These are phyloP conservation scores for Polymixis flavicincta DNA, from an alignment of 2,888 invertebrate genomes.

Conservation along the genomic window DNA sequence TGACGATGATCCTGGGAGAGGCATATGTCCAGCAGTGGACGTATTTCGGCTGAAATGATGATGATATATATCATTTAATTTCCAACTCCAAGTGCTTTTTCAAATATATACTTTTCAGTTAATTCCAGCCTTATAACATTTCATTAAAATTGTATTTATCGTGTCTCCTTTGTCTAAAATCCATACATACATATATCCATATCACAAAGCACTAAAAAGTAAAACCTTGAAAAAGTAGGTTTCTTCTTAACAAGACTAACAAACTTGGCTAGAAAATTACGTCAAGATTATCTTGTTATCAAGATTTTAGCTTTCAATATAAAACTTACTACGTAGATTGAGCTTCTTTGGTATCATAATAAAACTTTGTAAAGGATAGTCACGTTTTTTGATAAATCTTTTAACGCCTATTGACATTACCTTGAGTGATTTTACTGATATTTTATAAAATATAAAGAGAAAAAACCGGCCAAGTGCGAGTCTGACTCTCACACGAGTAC, in stretches of 20 bases:
- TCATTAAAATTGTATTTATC: no score
- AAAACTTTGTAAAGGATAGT: slow-evolving; percentile 7
- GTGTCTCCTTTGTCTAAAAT: neutral
- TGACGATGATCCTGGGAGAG: no score
- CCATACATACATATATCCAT: no score
- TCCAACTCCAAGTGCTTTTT: neutral
- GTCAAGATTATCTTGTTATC: neutral
- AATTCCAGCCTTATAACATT: no score
- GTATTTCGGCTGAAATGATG: no score
- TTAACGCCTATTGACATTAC: neutral
- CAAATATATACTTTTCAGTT: no score
- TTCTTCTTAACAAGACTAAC: neutral
- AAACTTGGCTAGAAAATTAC: neutral
- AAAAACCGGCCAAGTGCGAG: no score
- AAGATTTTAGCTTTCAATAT: neutral
- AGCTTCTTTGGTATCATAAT: neutral
- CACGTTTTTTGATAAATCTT: slow-evolving; percentile 20
- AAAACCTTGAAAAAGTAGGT: neutral
- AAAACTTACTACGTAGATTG: slow-evolving; percentile 7
- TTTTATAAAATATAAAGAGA: neutral
- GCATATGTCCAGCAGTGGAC: no score
- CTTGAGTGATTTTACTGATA: neutral
- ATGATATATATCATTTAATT: no score
- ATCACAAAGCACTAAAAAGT: neutral
- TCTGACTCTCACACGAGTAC: no score